Conservation (phyloP, 2,888 invertebrate genomes). For the Rotaria sp. region DNA sequence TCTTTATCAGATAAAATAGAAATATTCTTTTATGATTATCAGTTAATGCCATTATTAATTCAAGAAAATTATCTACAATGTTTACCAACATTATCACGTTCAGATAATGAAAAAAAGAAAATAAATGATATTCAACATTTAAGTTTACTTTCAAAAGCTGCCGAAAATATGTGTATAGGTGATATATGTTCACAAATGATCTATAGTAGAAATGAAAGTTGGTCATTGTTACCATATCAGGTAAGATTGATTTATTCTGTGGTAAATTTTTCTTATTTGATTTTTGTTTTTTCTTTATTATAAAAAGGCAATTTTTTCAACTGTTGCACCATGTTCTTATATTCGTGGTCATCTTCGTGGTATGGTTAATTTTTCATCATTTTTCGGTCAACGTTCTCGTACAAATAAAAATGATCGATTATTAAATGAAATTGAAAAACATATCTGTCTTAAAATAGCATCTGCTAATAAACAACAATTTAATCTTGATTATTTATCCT, state of each 20-base stretch:
- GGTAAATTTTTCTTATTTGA: not conserved
- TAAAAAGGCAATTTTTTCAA: not conserved
- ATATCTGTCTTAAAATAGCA: slow-evolving; percentile 70
- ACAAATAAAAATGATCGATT: slow-evolving; percentile 71
- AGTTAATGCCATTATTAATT: slow-evolving; percentile 86
- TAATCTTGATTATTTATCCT: slow-evolving; percentile 77
- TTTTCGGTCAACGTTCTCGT: slow-evolving; percentile 90
- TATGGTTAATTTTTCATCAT: slow-evolving; percentile 81
- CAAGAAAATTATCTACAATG: slow-evolving; percentile 83
- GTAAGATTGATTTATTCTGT: not conserved
- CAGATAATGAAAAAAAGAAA: slow-evolving; percentile 55
- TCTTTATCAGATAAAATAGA: slow-evolving; percentile 68
- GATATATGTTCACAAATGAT: slow-evolving; percentile 77
- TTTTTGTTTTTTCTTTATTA: not conserved
- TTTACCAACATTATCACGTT: slow-evolving; percentile 37
- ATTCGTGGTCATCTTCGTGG: slow-evolving; percentile 72
- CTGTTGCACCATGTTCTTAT: slow-evolving; percentile 38
- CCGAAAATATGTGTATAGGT: slow-evolving; percentile 76
- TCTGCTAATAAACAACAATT: slow-evolving; percentile 74
- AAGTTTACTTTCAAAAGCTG: slow-evolving; percentile 68
- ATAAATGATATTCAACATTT: slow-evolving; percentile 51
- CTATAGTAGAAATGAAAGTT: slow-evolving; percentile 63
- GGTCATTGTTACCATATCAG: slow-evolving; percentile 72
- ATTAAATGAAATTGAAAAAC: slow-evolving; percentile 75
- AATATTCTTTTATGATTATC: slow-evolving; percentile 94